Evolutionary conservation across 2,888 invertebrate genomes (phyloP).

Genomic region (Panorpa germanica): DNA sequence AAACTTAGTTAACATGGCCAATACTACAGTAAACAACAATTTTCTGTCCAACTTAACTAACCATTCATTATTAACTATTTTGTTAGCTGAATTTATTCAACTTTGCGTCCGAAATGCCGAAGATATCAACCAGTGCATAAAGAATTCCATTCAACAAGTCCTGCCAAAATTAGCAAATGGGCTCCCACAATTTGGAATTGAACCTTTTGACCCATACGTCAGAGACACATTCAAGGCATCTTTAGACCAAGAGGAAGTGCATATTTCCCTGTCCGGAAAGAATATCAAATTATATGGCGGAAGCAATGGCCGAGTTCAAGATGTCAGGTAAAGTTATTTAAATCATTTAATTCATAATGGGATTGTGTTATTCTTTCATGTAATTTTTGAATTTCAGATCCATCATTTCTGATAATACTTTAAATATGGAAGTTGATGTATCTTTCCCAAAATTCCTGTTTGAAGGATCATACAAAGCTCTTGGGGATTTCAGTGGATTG

Average conservation of each 20-base stretch:
- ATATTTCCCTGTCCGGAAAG: conserved; percentile 22
- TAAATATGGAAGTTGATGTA: conserved; percentile 36
- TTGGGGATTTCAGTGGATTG: conserved; percentile 38
- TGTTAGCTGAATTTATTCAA: conserved; percentile 31
- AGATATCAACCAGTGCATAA: conserved; percentile 37
- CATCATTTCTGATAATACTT: conserved; percentile 31
- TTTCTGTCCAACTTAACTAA: no score
- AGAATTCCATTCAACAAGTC: conserved; percentile 31
- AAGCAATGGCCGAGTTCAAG: conserved; percentile 29
- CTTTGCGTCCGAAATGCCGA: conserved; percentile 32
- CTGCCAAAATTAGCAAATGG: conserved; percentile 25
- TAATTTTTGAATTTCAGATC: conserved; percentile 21
- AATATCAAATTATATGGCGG: conserved; percentile 35
- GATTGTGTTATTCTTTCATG: conserved; percentile 4
- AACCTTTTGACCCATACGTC: conserved; percentile 30
- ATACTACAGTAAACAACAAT: no score
- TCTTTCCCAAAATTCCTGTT: conserved; percentile 31
- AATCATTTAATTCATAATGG: background rate
- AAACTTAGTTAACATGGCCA: no score
- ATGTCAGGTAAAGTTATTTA: conserved; percentile 26
- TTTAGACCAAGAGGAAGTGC: conserved; percentile 14
- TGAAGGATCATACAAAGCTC: conserved; percentile 38
- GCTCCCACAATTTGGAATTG: conserved; percentile 29
- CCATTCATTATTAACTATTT: no score
- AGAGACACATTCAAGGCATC: conserved; percentile 9